Evolutionary conservation across 2,888 invertebrate species (phyloP), one percentile per base, ranked within the genome.

Genomic region (Fragum fragum): DNA sequence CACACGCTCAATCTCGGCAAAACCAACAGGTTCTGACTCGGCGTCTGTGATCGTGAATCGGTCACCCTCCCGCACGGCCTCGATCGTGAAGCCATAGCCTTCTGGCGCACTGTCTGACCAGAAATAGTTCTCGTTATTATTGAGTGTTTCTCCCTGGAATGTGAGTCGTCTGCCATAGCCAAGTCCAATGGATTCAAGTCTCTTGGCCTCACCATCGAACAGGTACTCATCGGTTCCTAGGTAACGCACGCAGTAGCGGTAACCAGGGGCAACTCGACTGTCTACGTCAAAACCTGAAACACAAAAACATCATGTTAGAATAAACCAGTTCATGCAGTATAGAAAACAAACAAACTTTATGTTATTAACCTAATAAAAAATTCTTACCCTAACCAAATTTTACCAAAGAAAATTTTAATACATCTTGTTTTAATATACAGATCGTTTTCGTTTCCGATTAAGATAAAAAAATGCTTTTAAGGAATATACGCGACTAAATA

Each of bases 51-150:
- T 96, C n/a, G 96, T 96, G 90, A 97, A 97, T 92, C 96, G 96
- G 89, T 97, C 96, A 23, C 96, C 96, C 75, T 96, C 95, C 18
- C 96, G 96, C 7, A 97, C 95, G 0, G 96, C 96, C 91, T 88
- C 81, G 28, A 91, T 84, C 47, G 78, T 85, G 78, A 97, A 97
- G 42, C 96, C 96, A 93, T 96, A 97, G 70, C 97, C 97, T 93
- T 96, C 96, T 0, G 96, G 96, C 83, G 96, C 95, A 47, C 97
- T 97, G 95, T 97, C 97, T 29, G 97, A 96, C 97, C 97, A 97
- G 95, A 97, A 97, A 94, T 96, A 97, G 92, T 97, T 96, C 74
- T 91, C 89, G 74, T 92, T 93, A 69, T 95, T 95, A 93, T 97
- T 97, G 59, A 96, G 95, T 61, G 95, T 95, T 75, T 96, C 95